Evolutionary conservation across 2,113 vertebrate genomes (phyloP).

Genomic region (Megaceryle maxima): DNA sequence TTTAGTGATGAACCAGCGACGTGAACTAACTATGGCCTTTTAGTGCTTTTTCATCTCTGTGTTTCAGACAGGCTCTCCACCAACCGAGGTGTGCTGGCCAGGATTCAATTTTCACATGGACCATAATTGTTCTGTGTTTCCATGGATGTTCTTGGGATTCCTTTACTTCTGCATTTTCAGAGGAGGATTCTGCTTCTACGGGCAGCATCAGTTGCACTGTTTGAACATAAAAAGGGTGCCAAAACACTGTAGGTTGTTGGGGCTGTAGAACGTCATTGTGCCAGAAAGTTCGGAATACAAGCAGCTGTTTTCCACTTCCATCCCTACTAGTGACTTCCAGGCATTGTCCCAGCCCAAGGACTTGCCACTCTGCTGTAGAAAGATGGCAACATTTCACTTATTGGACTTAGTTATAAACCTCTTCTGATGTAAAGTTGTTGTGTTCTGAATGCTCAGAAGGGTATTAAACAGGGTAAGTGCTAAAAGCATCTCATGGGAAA

Average conservation of each 20-base stretch:
- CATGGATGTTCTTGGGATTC: background rate
- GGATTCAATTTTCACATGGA: background rate
- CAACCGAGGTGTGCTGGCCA: background rate
- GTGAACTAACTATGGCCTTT: background rate
- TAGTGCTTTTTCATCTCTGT: background rate
- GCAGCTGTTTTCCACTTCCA: background rate
- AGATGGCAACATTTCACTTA: background rate
- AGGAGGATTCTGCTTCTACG: background rate
- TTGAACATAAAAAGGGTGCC: background rate
- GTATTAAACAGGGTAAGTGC: background rate
- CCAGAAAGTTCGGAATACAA: background rate
- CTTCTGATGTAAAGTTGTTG: background rate
- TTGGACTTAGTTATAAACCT: background rate
- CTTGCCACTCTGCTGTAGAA: background rate
- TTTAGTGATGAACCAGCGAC: constrained; percentile 36
- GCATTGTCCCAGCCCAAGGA: background rate
- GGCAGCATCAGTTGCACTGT: background rate
- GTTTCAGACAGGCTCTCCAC: background rate
- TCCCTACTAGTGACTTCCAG: background rate
- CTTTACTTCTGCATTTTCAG: background rate
- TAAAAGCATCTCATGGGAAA: background rate
- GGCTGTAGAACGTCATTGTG: accelerated
- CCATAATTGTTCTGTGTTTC: background rate
- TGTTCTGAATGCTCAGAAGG: background rate
- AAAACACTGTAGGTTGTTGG: background rate